phyloP scores from a whole-genome alignment of 2,113 vertebrate species.

The Lepus timidus region DNA sequence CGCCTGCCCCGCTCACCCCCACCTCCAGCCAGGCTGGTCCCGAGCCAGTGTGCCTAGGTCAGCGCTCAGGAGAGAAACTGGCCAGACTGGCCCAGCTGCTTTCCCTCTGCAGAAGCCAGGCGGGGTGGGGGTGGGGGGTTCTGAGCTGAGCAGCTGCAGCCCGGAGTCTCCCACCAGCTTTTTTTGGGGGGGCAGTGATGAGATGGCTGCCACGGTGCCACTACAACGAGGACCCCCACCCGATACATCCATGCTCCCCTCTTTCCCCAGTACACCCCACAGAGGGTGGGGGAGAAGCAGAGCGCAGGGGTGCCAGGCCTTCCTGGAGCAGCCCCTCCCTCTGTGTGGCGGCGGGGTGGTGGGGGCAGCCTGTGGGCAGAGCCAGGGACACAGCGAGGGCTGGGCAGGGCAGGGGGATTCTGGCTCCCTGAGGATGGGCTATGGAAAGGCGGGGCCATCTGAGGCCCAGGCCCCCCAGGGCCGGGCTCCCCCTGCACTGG shows the following conservation, averaged over 20 bases:
- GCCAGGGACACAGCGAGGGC: background rate
- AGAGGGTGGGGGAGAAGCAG: background rate
- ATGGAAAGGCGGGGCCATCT: background rate
- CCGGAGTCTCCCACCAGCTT: background rate
- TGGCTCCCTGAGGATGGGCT: background rate
- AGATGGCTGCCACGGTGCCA: background rate
- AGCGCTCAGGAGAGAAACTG: constrained; percentile 64
- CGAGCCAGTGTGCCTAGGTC: constrained; percentile 44
- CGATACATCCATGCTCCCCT: background rate
- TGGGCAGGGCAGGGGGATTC: too few relatives aligned
- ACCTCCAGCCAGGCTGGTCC: background rate
- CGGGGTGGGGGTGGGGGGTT: background rate
- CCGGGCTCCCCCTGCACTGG: too few relatives aligned
- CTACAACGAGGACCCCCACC: background rate
- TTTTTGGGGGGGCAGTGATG: background rate
- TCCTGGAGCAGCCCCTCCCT: too few relatives aligned
- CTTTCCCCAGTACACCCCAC: background rate
- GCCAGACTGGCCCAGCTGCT: constrained; percentile 56
- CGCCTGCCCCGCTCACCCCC: background rate
- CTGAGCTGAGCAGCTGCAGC: background rate
- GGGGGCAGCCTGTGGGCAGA: background rate
- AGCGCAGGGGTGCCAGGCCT: background rate
- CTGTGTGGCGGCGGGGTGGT: too few relatives aligned
- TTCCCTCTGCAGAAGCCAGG: background rate
- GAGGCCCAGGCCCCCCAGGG: background rate